Base-by-base conservation (phyloP, 2,888 invertebrate genomes). In the Leptura quadrifasciata region DNA sequence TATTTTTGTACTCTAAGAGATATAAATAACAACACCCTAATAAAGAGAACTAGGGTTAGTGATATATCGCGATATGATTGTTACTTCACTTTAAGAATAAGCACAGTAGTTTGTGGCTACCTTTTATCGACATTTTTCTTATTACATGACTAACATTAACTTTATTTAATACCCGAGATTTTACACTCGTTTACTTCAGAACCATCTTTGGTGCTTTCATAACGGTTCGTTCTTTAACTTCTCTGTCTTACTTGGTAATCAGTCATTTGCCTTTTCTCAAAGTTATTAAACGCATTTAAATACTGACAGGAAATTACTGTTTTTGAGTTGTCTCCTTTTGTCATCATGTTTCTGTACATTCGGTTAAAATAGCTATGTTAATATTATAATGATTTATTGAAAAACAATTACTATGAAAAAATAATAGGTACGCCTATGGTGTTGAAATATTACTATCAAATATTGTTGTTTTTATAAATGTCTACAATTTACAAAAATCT, bases 1-100 rank as follows among this genome's bases (percentile, higher is more conserved):
- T 85, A 85, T 80, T 82, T 86, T 88, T 88, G 88, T 88, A 88
- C 88, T 88, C 87, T 88, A 87, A 86, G 79, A 84, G 85, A 86
- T 82, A 84, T 84, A 82, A 83, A 83, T 82, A 84, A 85, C 84
- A 83, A 81, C 81, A 81, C 84, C 83, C 83, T 79, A 82, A 82
- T 79, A 80, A 75, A 76, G 76, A 80, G 69, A 83, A 80, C 80
- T 83, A 86, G 85, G 86, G 83, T 83, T 82, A 84, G 84, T 84
- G 84, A 83, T 86, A 85, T 75, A 85, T 83, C 82, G 83, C 85
- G 86, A 87, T 87, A 88, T 88, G 87, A 88, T 88, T 88, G 87
- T 88, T 87, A 85, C 83, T 84, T 87, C 87, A 87, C 86, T 84
- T 87, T 80, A 71, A 35, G 18, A 57, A 72, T 67, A 86, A 86